These are phyloP conservation scores for Myotis findleyi DNA, from an alignment of 2,797 vertebrate genomes.

Conservation along the genomic window DNA sequence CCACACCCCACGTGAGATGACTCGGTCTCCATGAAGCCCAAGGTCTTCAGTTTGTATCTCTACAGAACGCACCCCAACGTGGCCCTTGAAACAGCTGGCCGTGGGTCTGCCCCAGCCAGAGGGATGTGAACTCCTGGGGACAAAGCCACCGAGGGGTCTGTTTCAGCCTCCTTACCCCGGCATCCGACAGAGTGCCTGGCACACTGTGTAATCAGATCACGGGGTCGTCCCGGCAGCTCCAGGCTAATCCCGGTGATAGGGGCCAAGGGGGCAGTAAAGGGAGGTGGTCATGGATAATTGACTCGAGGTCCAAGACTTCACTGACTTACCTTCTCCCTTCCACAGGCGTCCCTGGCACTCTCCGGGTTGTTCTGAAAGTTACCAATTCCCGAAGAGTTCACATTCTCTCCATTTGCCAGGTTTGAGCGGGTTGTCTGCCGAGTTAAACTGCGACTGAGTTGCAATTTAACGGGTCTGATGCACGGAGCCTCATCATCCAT, in stretches of 20 bases:
- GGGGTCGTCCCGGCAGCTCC: too few relatives aligned
- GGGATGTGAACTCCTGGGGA: neutral
- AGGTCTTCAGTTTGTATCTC: neutral
- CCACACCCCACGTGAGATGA: neutral
- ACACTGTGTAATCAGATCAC: neutral
- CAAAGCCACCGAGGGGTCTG: rapidly evolving
- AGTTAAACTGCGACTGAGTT: conserved; percentile 37
- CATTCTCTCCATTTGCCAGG: conserved; percentile 14
- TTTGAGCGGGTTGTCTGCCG: neutral
- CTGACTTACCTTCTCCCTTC: neutral
- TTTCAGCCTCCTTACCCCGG: neutral
- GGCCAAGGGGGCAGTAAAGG: neutral
- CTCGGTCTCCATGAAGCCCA: neutral
- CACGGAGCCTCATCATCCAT: neutral
- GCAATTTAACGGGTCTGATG: conserved; percentile 59
- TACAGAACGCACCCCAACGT: rapidly evolving
- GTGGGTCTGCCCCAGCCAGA: neutral
- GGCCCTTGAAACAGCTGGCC: neutral
- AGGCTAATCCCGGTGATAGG: rapidly evolving
- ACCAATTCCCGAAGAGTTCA: conserved; percentile 26
- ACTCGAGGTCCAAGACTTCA: neutral
- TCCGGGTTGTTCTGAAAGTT: conserved; percentile 29
- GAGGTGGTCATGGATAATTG: neutral
- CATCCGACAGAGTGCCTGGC: neutral
- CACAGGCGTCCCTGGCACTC: neutral